Evolutionary conservation across 2,888 invertebrate genomes (phyloP), one percentile per base, ranked within the genome.

Genomic region (Lingula anatina): DNA sequence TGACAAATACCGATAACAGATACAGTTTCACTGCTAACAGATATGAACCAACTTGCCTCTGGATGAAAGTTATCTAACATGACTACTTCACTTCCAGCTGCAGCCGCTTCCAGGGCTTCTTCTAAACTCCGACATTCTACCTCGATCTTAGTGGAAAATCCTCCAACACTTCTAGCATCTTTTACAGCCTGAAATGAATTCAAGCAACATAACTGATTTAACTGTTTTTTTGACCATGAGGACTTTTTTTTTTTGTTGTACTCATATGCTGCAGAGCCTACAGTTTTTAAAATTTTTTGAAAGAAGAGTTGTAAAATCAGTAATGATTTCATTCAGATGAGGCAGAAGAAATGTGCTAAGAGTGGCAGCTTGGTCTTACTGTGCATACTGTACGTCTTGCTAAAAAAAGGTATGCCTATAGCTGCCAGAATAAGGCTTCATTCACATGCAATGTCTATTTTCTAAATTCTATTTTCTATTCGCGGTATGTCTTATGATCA

Each of bases 21-120:
- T n/a, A n/a, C n/a, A n/a, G n/a, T n/a, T n/a, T n/a, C n/a, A n/a
- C n/a, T n/a, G n/a, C n/a, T n/a, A n/a, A n/a, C n/a, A n/a, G n/a
- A 31, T 31, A 31, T 31, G 31, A 15, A 31, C 9, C 9, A 28
- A 9, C 41, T 41, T 55, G 75, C 75, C 64, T 72, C 54, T 5
- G 76, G 67, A 15, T 66, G 59, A 55, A 78, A 77, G 61, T 79
- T 78, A 55, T 79, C 79, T 20, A 79, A 58, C 78, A 79, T 78
- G 27, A 79, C 64, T 25, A 79, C 65, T 49, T 79, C 78, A 51
- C 71, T 65, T 5, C 78, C 78, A 2, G 75, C 71, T 21, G 46
- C 43, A 1, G 73, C 75, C n/a, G 78, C 78, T 51, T 75, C 72
- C 12, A 58, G n/a, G 0, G 76, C 79, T 41, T 79, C 78, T 25